These are phyloP conservation scores for Archilochus colubris DNA, from an alignment of 2,113 vertebrate genomes.

Conservation along the genomic window DNA sequence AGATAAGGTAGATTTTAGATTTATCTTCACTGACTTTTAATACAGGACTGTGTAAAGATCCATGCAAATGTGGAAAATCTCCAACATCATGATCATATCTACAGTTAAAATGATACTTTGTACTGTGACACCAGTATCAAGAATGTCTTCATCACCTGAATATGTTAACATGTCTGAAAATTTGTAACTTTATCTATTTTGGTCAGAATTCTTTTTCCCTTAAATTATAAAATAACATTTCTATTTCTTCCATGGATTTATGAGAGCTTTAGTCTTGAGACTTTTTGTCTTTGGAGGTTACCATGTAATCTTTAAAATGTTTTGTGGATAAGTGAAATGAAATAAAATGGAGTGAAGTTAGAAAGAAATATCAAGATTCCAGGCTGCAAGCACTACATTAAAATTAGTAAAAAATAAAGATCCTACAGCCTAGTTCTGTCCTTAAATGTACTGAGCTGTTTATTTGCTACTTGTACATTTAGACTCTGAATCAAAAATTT, in stretches of 20 bases:
- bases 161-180: not conserved
- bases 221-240: not conserved
- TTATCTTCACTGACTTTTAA: not conserved
- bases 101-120: not conserved
- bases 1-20: not conserved
- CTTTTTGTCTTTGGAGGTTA: not conserved
- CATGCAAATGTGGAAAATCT: not conserved
- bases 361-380: not conserved
- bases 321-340: not conserved
- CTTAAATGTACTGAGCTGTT: not conserved
- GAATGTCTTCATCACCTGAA: not conserved
- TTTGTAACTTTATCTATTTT: not conserved
- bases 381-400: not conserved
- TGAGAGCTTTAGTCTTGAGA: not conserved
- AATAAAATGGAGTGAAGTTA: not conserved
- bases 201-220: not conserved
- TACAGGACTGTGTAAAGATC: not conserved
- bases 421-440: not conserved
- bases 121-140: not conserved
- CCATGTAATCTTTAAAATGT: not conserved
- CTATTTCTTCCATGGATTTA: not conserved
- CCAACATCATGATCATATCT: not conserved
- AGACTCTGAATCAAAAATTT: not conserved
- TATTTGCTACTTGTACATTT: not conserved
- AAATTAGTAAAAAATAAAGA: not conserved